phyloP scores from a whole-genome alignment of 1,140 invertebrate genomes.

The Antheraea pernyi region DNA sequence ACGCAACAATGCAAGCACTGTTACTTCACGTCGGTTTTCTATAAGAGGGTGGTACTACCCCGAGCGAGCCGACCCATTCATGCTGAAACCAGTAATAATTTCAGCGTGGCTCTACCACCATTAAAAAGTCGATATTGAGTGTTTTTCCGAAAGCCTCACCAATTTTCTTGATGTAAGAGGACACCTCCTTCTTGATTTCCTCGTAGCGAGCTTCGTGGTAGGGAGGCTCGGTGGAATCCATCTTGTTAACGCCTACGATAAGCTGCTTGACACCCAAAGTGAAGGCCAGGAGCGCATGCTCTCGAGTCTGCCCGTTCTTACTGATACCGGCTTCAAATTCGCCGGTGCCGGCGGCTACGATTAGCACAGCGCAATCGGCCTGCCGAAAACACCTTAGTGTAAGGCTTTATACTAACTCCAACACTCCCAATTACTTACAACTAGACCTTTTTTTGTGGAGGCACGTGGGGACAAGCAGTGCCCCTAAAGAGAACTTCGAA shows the following conservation, averaged over 20 bases:
- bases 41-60: too few species aligned
- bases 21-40: too few species aligned
- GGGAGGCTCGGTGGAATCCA: constrained; percentile 98
- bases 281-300: constrained; percentile 98
- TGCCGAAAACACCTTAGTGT: constrained; percentile 61
- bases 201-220: constrained; percentile 96
- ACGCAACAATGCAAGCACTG: too few species aligned
- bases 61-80: too few species aligned
- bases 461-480: too few species aligned
- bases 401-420: too few species aligned
- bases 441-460: too few species aligned
- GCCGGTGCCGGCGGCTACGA: constrained; percentile 97
- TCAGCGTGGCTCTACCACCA: too few species aligned
- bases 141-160: constrained; percentile 43
- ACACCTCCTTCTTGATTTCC: constrained; percentile 98
- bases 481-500: too few species aligned
- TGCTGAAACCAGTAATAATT: too few species aligned
- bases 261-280: constrained; percentile 99
- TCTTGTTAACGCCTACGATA: constrained; percentile 99
- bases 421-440: too few species aligned
- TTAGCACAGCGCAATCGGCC: constrained; percentile 98
- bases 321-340: constrained; percentile 99
- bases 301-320: constrained; percentile 99
- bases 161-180: constrained; percentile 79
- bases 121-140: not conserved